Base-by-base conservation (phyloP, 2,113 vertebrate species). In the Rhipidura dahli region DNA sequence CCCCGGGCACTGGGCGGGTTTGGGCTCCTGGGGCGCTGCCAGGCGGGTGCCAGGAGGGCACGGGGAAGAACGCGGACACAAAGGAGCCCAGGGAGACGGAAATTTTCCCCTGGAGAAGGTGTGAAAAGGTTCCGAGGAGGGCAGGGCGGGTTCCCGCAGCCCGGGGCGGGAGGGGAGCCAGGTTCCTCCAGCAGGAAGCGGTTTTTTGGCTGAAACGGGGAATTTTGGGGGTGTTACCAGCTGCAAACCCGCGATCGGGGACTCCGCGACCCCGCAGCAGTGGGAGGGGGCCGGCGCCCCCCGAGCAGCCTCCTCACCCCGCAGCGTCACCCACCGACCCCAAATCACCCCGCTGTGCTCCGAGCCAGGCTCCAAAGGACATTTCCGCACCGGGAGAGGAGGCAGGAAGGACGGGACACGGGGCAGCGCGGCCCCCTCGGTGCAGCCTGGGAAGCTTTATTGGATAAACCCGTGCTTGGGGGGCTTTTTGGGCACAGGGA, bases 381-480 rank as follows among this genome's bases (percentile, higher is more conserved):
- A 4, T 28, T 64, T 57, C 18, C 40, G 26, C 14, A 0, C 22
- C 53, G 11, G 22, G 2, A 27, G 30, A 9, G 0, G 1, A 22
- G 26, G 37, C 10, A 30, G 21, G 49, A 79, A 26, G 16, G 40
- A 40, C 11, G 13, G 27, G 40, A 79, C 20, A 18, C 2, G 1
- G 30, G 40, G 56, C 17, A 61, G 23, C 4, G n/a, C n/a, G 63
- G 73, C 28, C 28, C 49, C 31, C 15, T 42, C 63, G 21, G 17
- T 21, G 63, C n/a, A n/a, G n/a, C 47, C n/a, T 30, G 28, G 27
- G 42, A 68, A 68, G 51, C 42, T 81, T 81, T 81, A 81, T 81
- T 81, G 78, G n/a, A 51, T 28, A 39, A 68, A 57, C 22, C 63
- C 51, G 22, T 1, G 17, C 50, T 33, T 9, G 6, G 2, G 21